Evolutionary conservation across 2,888 invertebrate genomes (phyloP).

Genomic region (Aleiodes alternator): DNA sequence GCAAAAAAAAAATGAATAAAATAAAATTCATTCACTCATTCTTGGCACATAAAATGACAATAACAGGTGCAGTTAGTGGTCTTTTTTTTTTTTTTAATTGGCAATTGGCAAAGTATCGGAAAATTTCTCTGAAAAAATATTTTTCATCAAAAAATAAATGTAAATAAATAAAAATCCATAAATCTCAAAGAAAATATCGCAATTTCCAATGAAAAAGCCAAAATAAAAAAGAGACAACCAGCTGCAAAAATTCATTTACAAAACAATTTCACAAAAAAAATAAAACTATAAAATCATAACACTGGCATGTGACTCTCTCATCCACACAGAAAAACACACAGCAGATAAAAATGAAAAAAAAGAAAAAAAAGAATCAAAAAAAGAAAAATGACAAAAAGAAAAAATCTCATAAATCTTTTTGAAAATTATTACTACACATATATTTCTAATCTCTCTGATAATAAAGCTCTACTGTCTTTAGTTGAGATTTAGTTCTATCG

Average conservation of each 20-base stretch:
- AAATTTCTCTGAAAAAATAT: not conserved
- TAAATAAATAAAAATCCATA: not conserved
- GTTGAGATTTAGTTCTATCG: slow-evolving; percentile 75
- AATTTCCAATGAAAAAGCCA: slow-evolving; percentile 16
- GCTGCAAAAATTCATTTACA: slow-evolving; percentile 11
- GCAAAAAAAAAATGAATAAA: slow-evolving; percentile 47
- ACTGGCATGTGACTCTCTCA: slow-evolving; percentile 67
- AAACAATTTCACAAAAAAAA: slow-evolving; percentile 1
- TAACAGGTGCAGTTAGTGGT: slow-evolving; percentile 40
- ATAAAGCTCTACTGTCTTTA: slow-evolving; percentile 75
- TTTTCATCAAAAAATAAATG: no score
- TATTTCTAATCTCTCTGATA: slow-evolving; percentile 72
- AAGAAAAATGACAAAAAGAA: slow-evolving; percentile 30
- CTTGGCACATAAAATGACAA: slow-evolving; percentile 68
- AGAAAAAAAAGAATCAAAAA: slow-evolving; percentile 28
- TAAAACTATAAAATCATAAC: slow-evolving; percentile 64
- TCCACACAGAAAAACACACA: slow-evolving; percentile 48
- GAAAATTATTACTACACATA: slow-evolving; percentile 54
- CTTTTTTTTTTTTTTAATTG: slow-evolving; percentile 17
- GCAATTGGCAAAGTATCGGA: slow-evolving; percentile 1
- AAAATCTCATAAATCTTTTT: slow-evolving; percentile 35
- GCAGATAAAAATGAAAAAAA: slow-evolving; percentile 11
- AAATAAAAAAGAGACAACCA: slow-evolving; percentile 6
- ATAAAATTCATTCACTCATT: slow-evolving; percentile 65
- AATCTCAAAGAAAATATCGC: not conserved